Evolutionary conservation across 37 sponge, comb jelly and placozoan genomes (phyloP).

Genomic region (Tethya wilhelma): DNA sequence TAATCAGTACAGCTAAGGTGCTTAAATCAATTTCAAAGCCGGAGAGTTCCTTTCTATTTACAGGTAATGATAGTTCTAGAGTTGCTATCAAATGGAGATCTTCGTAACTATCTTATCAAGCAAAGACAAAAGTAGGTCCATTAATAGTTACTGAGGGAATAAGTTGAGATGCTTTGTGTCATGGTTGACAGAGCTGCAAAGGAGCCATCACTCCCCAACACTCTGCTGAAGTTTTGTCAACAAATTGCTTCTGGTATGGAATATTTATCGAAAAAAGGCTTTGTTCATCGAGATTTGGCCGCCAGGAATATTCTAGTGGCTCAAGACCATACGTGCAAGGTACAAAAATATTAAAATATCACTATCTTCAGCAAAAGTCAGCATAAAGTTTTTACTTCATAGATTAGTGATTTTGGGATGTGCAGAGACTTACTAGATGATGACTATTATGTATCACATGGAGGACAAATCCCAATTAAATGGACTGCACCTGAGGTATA

Average conservation of each 20-base stretch:
- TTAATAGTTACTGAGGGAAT: too few relatives aligned
- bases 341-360: not conserved
- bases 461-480: conserved; percentile 66
- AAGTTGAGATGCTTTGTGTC: too few relatives aligned
- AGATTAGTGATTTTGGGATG: conserved; percentile 84
- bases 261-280: conserved; percentile 51
- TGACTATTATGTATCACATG: conserved; percentile 45
- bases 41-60: not conserved
- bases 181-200: too few relatives aligned
- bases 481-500: conserved; percentile 88
- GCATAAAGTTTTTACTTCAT: not conserved
- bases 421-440: conserved; percentile 41
- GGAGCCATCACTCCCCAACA: not conserved
- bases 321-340: conserved; percentile 49
- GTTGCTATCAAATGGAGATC: conserved; percentile 44
- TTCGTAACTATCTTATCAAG: conserved; percentile 19
- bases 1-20: not conserved
- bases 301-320: conserved; percentile 65
- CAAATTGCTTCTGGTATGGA: conserved; percentile 72
- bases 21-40: not conserved
- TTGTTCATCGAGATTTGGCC: conserved; percentile 70
- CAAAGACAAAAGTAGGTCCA: conserved; percentile 19
- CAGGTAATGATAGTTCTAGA: conserved; percentile 57
- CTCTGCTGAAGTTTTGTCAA: conserved; percentile 34
- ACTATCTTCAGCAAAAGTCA: too few relatives aligned